Conservation (phyloP, 1,140 invertebrate genomes). For the Cyphomyrmex costatus region DNA sequence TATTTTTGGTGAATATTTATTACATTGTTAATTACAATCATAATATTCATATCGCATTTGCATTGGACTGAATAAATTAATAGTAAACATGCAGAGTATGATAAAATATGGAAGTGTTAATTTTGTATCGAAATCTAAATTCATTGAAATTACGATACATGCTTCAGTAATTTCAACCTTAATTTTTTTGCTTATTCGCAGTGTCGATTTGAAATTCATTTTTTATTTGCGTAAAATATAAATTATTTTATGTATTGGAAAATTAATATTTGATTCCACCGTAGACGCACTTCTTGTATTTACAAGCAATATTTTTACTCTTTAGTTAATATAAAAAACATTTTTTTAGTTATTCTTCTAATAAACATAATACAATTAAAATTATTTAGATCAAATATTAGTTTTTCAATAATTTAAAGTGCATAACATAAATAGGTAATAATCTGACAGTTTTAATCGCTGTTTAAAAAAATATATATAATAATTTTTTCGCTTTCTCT, state of each 20-base stretch:
- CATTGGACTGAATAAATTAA: slow-evolving; percentile 11
- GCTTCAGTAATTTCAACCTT: neutral
- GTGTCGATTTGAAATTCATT: slow-evolving; percentile 1
- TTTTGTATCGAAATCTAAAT: slow-evolving; percentile 22
- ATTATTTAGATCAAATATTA: too few relatives aligned
- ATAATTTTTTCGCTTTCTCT: neutral
- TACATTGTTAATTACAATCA: slow-evolving; percentile 3
- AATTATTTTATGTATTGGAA: neutral
- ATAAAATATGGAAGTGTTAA: slow-evolving; percentile 8
- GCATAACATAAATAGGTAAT: neutral
- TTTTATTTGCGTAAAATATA: neutral
- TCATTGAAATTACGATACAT: slow-evolving; percentile 25
- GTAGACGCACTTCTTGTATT: too few relatives aligned
- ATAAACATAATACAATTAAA: too few relatives aligned
- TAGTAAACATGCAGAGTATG: neutral
- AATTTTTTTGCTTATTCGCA: neutral
- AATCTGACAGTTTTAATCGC: neutral
- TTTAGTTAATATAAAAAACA: too few relatives aligned
- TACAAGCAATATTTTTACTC: too few relatives aligned
- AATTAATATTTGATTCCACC: neutral
- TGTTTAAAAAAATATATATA: neutral
- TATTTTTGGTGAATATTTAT: slow-evolving; percentile 5
- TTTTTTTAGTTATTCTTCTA: too few relatives aligned
- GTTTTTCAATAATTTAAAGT: too few relatives aligned
- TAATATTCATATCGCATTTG: slow-evolving; percentile 4